phyloP scores from a whole-genome alignment of 2,113 vertebrate genomes.

The Hemiprocne comata region DNA sequence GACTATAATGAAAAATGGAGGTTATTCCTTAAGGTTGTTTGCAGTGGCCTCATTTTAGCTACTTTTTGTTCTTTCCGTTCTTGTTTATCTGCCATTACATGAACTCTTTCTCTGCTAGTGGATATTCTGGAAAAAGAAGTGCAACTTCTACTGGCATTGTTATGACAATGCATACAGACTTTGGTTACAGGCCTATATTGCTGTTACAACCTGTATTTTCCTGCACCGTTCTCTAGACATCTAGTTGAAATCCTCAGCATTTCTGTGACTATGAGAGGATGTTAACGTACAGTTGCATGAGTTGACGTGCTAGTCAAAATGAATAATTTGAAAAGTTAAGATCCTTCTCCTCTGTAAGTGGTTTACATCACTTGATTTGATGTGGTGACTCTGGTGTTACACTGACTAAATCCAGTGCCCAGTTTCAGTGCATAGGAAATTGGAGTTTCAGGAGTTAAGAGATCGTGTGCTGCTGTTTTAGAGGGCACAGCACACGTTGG shows the following conservation, averaged over 20 bases:
- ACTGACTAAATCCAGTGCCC: not conserved
- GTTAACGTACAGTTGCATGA: not conserved
- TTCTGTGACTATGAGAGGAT: not conserved
- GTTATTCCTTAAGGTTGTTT: not conserved
- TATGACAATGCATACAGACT: not conserved
- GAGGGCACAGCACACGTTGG: rapidly evolving
- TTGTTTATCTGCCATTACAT: not conserved
- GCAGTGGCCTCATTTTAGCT: not conserved
- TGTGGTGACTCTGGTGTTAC: not conserved
- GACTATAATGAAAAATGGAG: not conserved
- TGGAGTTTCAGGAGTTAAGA: not conserved
- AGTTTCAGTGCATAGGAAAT: not conserved
- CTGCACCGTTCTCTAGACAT: not conserved
- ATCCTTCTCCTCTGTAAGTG: not conserved
- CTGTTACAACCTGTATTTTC: not conserved
- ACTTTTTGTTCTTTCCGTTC: not conserved
- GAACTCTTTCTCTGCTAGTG: not conserved
- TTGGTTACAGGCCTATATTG: not conserved
- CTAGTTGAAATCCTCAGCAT: not conserved
- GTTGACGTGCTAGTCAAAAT: not conserved
- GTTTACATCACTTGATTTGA: not conserved
- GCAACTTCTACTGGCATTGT: not conserved
- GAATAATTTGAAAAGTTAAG: not conserved
- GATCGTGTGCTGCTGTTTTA: not conserved
- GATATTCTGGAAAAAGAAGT: not conserved